phyloP scores from a whole-genome alignment of 2,113 vertebrate genomes.

The Phylloscopus trochilus region DNA sequence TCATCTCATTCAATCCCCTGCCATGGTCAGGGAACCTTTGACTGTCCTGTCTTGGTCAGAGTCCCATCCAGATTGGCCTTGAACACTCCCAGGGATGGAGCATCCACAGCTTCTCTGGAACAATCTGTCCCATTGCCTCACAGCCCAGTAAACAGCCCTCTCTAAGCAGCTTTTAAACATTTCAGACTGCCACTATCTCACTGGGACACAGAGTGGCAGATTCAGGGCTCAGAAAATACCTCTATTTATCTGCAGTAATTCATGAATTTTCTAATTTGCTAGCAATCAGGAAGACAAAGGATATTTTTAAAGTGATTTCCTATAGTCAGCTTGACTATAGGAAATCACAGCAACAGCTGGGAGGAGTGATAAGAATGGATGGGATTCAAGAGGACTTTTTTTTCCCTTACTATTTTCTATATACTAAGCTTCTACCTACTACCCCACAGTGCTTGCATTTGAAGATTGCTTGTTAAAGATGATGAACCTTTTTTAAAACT shows the following conservation, averaged over 20 bases:
- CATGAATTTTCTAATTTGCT: neutral
- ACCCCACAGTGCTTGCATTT: neutral
- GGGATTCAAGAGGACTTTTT: neutral
- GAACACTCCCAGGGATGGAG: neutral
- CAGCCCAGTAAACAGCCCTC: neutral
- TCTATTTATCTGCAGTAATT: neutral
- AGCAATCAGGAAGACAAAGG: neutral
- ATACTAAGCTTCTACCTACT: neutral
- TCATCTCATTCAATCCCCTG: neutral
- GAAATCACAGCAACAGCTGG: neutral
- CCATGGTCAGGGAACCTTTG: neutral
- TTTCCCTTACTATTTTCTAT: neutral
- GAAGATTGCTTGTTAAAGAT: neutral
- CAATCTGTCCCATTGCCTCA: neutral
- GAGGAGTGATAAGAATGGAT: neutral
- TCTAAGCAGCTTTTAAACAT: neutral
- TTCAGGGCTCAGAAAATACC: neutral
- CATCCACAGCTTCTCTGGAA: neutral
- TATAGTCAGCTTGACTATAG: neutral
- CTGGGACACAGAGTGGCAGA: neutral
- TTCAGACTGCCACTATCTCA: neutral
- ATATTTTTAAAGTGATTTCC: neutral
- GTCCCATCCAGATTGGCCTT: neutral
- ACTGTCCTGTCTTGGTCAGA: neutral
- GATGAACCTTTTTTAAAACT: neutral